Base-by-base conservation (phyloP, 2,888 invertebrate species). In the Noctua comes region DNA sequence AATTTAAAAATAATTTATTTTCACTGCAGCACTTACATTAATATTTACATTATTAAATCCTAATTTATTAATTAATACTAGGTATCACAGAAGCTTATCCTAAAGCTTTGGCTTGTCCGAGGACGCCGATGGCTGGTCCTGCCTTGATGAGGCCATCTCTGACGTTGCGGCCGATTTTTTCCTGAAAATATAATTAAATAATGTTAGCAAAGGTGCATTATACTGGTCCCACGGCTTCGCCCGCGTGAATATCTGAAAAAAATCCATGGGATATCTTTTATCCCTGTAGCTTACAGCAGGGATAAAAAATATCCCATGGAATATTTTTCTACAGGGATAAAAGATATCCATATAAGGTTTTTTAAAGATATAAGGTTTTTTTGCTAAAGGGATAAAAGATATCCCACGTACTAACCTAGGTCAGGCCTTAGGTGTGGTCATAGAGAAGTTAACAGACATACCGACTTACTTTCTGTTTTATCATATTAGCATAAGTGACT, bases 91-190 rank as follows among this genome's bases (percentile, higher is more conserved):
- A n/a, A 69, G 43, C 16, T 66, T 82, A 85, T 85, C 91, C 91
- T 43, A 94, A 88, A 6, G 89, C 84, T 6, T 93, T 91, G 0
- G 93, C 93, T 84, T 94, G 86, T 0, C 94, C 94, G 0, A 94
- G 85, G 0, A 95, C 94, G 13, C 85, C 86, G 0, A 95, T 90
- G 0, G 94, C 95, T 80, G 95, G 95, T 0, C 92, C 95, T 0
- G 94, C 94, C 80, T 95, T 95, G 86, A 95, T 91, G 79, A 94
- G 69, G 0, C 94, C 95, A 79, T 95, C 88, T 13, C 95, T 90
- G 11, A 95, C 84, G 81, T 93, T 90, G 3, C 91, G 92, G n/a
- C 95, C 95, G 0, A 94, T 79, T 86, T 90, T 92, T 74, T 95
- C 94, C 95, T 95, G 91, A 24, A 91, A 93, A 69, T n/a, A 24